Conservation (phyloP, 2,888 invertebrate genomes). For the Strigamia maritima region DNA sequence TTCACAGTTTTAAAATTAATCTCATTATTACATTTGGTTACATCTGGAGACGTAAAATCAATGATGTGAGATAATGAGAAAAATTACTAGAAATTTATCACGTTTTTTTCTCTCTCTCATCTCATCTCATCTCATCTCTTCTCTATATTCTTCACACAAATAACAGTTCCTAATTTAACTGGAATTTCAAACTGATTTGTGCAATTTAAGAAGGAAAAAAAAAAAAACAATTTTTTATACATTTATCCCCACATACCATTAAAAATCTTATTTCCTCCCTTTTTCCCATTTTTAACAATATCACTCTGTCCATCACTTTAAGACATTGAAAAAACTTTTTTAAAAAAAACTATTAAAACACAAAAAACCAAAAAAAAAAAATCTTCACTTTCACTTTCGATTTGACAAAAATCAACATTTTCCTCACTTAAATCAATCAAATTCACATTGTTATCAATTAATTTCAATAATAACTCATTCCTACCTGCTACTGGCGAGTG, state of each 20-base stretch:
- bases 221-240: neutral
- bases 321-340: neutral
- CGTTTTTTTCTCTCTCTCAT: neutral
- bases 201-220: neutral
- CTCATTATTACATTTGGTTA: too few relatives aligned
- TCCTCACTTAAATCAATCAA: too few relatives aligned
- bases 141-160: neutral
- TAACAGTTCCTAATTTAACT: neutral
- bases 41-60: too few relatives aligned
- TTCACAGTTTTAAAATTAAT: too few relatives aligned
- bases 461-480: too few relatives aligned
- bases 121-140: too few relatives aligned
- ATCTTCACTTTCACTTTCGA: too few relatives aligned
- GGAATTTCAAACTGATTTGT: neutral
- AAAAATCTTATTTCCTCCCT: neutral
- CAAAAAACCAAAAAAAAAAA: neutral
- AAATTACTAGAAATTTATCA: neutral
- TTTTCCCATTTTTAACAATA: slow-evolving; percentile 3
- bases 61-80: too few relatives aligned
- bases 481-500: slow-evolving; percentile 42
- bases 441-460: too few relatives aligned
- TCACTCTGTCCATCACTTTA: neutral
- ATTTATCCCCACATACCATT: neutral
- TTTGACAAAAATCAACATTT: too few relatives aligned
- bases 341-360: neutral